Evolutionary conservation across 2,888 invertebrate species (phyloP).

Genomic region (Arge pagana): DNA sequence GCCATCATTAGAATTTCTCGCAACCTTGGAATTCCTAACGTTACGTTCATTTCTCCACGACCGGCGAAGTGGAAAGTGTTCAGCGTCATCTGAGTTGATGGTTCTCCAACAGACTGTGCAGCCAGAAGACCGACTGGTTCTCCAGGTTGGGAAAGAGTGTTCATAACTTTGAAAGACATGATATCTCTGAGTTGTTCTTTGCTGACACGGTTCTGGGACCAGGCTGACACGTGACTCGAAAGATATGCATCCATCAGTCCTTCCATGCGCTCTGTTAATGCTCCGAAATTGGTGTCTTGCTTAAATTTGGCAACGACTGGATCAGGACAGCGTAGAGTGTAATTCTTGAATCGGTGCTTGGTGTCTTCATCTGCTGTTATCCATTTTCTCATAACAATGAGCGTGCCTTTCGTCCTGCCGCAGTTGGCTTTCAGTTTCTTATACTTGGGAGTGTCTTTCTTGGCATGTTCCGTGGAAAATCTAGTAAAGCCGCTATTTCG

Average conservation of each 20-base stretch:
- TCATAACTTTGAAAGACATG: constrained; percentile 76
- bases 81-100: constrained; percentile 99
- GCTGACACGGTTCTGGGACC: constrained; percentile 21
- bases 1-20: constrained; percentile 97
- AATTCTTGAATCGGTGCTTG: constrained; percentile 62
- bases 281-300: constrained; percentile 79
- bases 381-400: constrained; percentile 72
- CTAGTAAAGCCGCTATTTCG: constrained; percentile 65
- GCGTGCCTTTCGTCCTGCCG: constrained; percentile 66
- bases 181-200: constrained; percentile 67
- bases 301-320: constrained; percentile 73
- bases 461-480: constrained; percentile 63
- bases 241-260: constrained; percentile 68
- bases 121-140: constrained; percentile 96
- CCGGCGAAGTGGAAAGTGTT: constrained; percentile 99
- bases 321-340: constrained; percentile 68
- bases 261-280: constrained; percentile 82
- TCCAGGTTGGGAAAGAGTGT: constrained; percentile 83
- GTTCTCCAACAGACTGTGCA: constrained; percentile 98
- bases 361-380: constrained; percentile 64
- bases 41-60: constrained; percentile 99
- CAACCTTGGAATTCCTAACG: constrained; percentile 97
- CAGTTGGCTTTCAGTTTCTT: constrained; percentile 55
- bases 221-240: constrained; percentile 23
- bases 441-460: constrained; percentile 34